Conservation (phyloP, 23 tunicate species). For the Ciona savignyi region DNA sequence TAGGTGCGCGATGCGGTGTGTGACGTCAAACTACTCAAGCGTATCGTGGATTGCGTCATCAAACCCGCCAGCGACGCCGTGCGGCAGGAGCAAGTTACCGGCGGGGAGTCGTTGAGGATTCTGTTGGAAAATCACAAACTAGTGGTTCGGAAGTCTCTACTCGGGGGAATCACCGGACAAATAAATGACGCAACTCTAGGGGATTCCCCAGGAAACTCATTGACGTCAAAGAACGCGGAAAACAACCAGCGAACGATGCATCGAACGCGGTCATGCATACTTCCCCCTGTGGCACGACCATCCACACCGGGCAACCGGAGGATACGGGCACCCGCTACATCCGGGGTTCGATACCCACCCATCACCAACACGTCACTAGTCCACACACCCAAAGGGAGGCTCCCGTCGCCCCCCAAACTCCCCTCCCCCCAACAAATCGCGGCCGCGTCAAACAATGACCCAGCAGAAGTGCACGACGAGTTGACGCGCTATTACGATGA, state of each 20-base stretch:
- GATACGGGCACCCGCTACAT: constrained; percentile 17
- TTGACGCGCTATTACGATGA: constrained; percentile 38
- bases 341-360: constrained; percentile 40
- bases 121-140: constrained; percentile 5
- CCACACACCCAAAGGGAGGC: constrained; percentile 10
- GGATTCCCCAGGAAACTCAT: constrained; percentile 7
- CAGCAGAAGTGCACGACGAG: constrained; percentile 11
- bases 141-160: constrained; percentile 7
- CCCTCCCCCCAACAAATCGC: background rate
- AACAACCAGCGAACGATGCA: background rate
- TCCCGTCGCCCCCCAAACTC: constrained; percentile 6
- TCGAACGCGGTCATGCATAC: constrained; percentile 8
- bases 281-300: constrained; percentile 15
- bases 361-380: constrained; percentile 15
- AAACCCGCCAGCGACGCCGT: constrained; percentile 37
- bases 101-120: background rate
- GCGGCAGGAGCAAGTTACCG: constrained; percentile 4
- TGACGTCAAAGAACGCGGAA: background rate
- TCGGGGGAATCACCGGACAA: background rate
- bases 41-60: constrained; percentile 22
- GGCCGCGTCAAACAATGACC: background rate
- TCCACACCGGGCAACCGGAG: background rate
- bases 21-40: constrained; percentile 26
- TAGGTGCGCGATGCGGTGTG: constrained; percentile 28
- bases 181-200: background rate